Evolutionary conservation across 2,888 invertebrate species (phyloP), one percentile per base, ranked within the genome.

Genomic region (Nymphalis c-album): DNA sequence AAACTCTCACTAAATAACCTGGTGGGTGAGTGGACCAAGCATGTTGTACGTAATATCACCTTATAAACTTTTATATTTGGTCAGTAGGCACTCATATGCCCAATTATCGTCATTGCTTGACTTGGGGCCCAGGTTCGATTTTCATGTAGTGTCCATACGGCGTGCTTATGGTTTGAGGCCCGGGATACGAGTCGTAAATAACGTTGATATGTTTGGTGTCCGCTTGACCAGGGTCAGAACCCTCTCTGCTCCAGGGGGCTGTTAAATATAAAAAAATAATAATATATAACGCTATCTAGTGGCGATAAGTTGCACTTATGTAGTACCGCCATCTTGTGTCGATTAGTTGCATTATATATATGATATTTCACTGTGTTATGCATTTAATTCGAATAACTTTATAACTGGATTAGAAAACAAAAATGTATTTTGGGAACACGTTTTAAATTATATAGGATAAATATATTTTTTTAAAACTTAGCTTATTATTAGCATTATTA

Each of bases 161-260:
- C 0, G 90, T 90, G 73, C 85, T 87, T 7, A 90, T 87, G 2
- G 90, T 90, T 64, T 87, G 89, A 10, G 90, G 90, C 46, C 84
- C 88, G 2, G 76, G 76, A 61, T 85, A 85, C 0, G 86, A 85
- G 35, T 86, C 85, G 7, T 80, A 70, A 0, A 80, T 74, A 20
- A 81, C 70, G 35, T 84, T 83, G 0, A 80, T 68, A 4, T 76
- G 79, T 59, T 83, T 81, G 0, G 74, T 68, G 8, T 84, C 83
- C 0, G 75, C 8, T 2, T 73, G 6, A 31, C 6, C 26, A 0
- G 57, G 18, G 40, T 69, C 17, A 77, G 70, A 31, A 17, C 86
- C 85, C 31, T 86, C 88, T 75, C 89, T 80, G 71, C 75, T 90
- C 91, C 90, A 91, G 1, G 82, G 64, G 1, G 83, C 90, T 90